Evolutionary conservation across 2,113 vertebrate species (phyloP).

Genomic region (Tylochromis polylepis): DNA sequence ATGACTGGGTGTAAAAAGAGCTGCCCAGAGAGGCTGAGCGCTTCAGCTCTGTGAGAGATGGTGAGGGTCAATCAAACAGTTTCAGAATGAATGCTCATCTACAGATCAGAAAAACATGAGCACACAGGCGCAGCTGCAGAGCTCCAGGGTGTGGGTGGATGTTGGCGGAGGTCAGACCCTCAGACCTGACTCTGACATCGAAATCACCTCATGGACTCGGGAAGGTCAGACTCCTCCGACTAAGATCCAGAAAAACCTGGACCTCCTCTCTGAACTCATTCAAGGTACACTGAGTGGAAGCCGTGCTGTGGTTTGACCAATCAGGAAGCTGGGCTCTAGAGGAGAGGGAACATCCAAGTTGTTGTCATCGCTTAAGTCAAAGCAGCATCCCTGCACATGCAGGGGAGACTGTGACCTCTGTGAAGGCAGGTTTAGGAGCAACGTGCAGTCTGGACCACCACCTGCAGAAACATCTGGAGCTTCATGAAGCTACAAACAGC

Average conservation of each 20-base stretch:
- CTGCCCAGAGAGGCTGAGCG: background rate
- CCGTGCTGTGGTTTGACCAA: background rate
- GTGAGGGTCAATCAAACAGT: background rate
- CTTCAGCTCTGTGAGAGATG: background rate
- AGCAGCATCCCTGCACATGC: background rate
- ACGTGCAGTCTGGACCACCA: background rate
- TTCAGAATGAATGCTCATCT: background rate
- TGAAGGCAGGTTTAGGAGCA: background rate
- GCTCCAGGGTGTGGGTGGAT: background rate
- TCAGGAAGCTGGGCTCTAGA: background rate
- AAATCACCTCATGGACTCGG: background rate
- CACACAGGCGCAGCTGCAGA: background rate
- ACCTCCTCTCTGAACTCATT: background rate
- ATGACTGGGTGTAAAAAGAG: background rate
- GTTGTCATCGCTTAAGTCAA: background rate
- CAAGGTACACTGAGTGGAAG: background rate
- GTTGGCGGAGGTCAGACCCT: background rate
- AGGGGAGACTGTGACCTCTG: background rate
- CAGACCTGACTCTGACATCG: background rate
- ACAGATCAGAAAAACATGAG: background rate
- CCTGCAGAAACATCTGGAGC: background rate
- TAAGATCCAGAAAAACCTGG: background rate
- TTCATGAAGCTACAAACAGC: background rate
- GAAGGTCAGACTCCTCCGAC: background rate
- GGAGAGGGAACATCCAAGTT: background rate